phyloP scores from a whole-genome alignment of 2,113 vertebrate genomes.

The Gavialis gangeticus region DNA sequence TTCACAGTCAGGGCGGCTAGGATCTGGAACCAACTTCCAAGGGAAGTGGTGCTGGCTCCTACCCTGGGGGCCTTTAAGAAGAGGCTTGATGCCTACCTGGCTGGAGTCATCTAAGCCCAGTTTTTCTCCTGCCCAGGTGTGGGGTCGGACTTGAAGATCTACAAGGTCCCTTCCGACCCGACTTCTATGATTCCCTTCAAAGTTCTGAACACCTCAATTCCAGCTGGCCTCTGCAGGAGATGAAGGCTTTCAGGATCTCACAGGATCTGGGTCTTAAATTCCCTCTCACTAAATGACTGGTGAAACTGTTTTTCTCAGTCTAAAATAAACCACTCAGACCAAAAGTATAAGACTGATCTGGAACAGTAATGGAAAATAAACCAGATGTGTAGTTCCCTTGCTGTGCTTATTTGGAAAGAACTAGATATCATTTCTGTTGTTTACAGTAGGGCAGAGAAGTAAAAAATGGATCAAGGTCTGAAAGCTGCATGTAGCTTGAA shows the following conservation, averaged over 20 bases:
- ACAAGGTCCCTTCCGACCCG: too few species aligned
- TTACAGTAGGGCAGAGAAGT: not conserved
- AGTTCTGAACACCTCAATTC: not conserved
- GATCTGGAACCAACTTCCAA: too few species aligned
- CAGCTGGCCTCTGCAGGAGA: not conserved
- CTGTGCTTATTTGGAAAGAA: not conserved
- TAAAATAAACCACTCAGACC: not conserved
- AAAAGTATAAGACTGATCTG: not conserved
- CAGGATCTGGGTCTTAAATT: not conserved
- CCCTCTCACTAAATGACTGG: not conserved
- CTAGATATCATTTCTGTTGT: not conserved
- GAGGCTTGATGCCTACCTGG: too few species aligned
- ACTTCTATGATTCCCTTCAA: not conserved
- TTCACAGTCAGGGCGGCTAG: too few species aligned
- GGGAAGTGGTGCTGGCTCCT: too few species aligned
- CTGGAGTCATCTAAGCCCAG: too few species aligned
- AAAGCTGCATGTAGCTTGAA: not conserved
- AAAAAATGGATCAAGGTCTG: not conserved
- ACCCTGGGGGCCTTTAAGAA: too few species aligned
- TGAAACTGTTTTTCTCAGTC: conserved; percentile 31
- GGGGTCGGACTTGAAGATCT: too few species aligned
- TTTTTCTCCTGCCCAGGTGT: too few species aligned
- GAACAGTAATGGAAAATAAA: conserved; percentile 27
- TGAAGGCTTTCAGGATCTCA: not conserved
- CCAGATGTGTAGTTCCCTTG: not conserved